Conservation (phyloP, 2,113 vertebrate genomes). For the Chinchilla lanigera region DNA sequence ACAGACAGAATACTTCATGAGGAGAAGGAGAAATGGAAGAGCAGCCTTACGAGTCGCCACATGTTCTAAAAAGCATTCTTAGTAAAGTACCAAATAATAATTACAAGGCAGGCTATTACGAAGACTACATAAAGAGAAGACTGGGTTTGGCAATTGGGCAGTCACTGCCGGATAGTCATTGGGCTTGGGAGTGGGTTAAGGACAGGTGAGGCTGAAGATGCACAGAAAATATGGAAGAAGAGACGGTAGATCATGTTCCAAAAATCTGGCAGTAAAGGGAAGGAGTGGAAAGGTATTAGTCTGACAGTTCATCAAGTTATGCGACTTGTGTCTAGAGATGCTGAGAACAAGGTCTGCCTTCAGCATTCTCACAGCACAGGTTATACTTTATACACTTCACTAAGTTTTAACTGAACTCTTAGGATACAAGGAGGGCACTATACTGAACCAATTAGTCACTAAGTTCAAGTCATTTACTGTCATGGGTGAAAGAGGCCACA, state of each 20-base stretch:
- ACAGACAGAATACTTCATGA: background rate
- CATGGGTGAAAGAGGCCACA: background rate
- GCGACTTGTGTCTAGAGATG: background rate
- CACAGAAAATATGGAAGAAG: background rate
- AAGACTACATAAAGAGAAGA: background rate
- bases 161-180: background rate
- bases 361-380: background rate
- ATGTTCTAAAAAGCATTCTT: background rate
- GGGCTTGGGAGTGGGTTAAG: background rate
- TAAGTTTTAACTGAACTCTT: conserved; percentile 30
- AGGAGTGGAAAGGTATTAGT: background rate
- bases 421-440: background rate
- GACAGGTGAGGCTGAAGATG: background rate
- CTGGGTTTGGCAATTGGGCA: background rate
- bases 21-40: background rate
- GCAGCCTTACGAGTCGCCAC: background rate
- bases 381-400: background rate
- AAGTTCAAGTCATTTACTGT: background rate
- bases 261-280: background rate
- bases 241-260: background rate
- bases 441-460: background rate
- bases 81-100: background rate
- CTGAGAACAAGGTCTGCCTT: background rate
- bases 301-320: background rate
- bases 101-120: background rate